Base-by-base conservation (phyloP, 37 sponge, comb jelly and placozoan genomes). In the Beroe ovata region DNA sequence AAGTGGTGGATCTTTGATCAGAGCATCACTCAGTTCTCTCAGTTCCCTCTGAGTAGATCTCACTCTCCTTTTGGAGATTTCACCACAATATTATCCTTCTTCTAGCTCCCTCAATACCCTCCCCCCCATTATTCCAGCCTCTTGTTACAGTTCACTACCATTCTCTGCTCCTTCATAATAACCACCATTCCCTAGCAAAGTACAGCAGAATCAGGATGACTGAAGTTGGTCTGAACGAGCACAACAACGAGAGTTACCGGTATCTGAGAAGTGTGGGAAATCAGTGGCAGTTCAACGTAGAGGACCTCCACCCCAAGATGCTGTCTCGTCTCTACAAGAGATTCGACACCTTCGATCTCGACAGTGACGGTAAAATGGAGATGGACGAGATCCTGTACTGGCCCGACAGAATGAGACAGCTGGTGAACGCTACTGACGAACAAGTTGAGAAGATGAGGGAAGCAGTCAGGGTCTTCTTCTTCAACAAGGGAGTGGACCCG, bases 301-400 rank as follows among this genome's bases (percentile, higher is more conserved):
- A 66, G 69, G 69, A 66, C 69, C 69, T 66, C 36, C 69, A 66
- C 36, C 69, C 69, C 69, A 66, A 66, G 69, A 66, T 66, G 69
- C 34, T 66, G 69, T 26, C 33, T 14, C 69, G 69, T 66, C 69
- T 66, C 35, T 66, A 66, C 69, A 66, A 66, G 69, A 66, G 69
- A 30, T 66, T 66, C 69, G 69, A 66, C 69, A 66, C 69, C 30
- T 66, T 66, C 69, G 69, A 66, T 66, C 69, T 66, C 6, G 69
- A 66, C 69, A 66, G 35, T 66, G 69, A 66, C 36, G 69, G 36
- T 14, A 66, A 66, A 30, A 66, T 66, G 69, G 36, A 32, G 18
- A 66, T 66, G 69, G 69, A 66, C 35, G 69, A 66, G 69, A 66
- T 66, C 36, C 33, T 66, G 2, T 66, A 66, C 69, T 66, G 69